Evolutionary conservation across 2,113 vertebrate genomes (phyloP), one percentile per base, ranked within the genome.

Genomic region (Ivindomyrus marchei): DNA sequence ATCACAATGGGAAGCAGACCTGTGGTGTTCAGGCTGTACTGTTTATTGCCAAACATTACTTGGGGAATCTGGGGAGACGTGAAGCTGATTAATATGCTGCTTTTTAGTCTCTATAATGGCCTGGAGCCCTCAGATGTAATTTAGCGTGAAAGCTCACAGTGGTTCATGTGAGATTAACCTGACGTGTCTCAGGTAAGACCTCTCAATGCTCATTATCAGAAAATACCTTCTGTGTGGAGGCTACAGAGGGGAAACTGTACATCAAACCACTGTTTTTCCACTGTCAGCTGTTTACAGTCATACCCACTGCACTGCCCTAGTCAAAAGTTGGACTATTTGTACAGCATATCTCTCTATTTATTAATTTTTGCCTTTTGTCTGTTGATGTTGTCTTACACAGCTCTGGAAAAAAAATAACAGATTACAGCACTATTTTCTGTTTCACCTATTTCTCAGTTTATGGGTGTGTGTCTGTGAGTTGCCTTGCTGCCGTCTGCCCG

Each of bases 111-210:
- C 45, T 80, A 19, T 36, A 87, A 77, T 47, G 19, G 31, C 49
- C 31, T 53, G 70, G 49, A 53, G 70, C 66, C 31, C 70, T 83
- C 27, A 52, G 88, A 50, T 80, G 74, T 89, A 83, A 89, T 83
- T 83, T 50, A 84, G 19, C n/a, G 9, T 84, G 74, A 85, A 84
- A 89, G 21, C 50, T 84, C 47, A 56, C 49, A 83, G 46, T 8
- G 11, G 74, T 19, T 24, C 31, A 19, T 50, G 70, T 53, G 31
- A 52, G 8, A 53, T 58, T 77, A 11, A 77, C 45, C 88, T 77
- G 66, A 21, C 4, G n/a, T 77, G 50, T 13, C 52, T 31, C n/a
- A 87, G 85, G 49, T 74, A 88, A 47, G 62, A 66, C 2, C 21
- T 19, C 80, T 19, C 11, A 13, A n/a, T 24, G 27, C 49, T 83